Base-by-base conservation (phyloP, 64 coral and sea anemone species). In the Stichodactyla mertensii region DNA sequence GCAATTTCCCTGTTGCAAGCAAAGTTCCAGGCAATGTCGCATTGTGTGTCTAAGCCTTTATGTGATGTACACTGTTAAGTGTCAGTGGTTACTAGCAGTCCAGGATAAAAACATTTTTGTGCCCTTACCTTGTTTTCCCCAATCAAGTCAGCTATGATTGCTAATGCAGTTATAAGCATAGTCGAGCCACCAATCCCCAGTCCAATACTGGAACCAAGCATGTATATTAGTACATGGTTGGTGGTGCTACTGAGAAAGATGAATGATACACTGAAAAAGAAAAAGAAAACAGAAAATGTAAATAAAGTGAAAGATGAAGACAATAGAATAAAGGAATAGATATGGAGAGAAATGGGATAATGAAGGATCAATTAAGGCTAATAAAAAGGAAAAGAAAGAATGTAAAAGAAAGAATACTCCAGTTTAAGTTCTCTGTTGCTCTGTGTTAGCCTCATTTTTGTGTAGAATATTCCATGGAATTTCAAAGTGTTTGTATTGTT, bases 91-190 rank as follows among this genome's bases (percentile, higher is more conserved):
- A 45, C 36, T 45, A 45, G 36, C 36, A 45, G 36, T 45, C 36
- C 36, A 45, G 8, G 14, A 11, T 9, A 58, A 58, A 58, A 11
- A 58, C 60, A 2, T 8, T 2, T 59, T 26, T 60, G 15, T 66
- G 13, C 52, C 51, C 85, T 57, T 92, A 99, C 97, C 88, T 94
- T 89, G 82, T 99, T 99, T 36, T 99, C 88, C 45, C 93, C 97
- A 84, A 99, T 99, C 57, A 99, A 89, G 92, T 99, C 90, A 83
- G 93, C 79, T 15, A 92, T 90, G 57, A 99, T 94, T 15, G 92
- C 88, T 12, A 99, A 55, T 14, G 89, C 93, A 0, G 97, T 99
- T 12, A 99, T 92, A 18, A 99, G 86, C 57, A 94, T 85, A 52
- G 86, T 86, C 6, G 97, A 99, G 7, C 97, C 97, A 70, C 97